Percentiles rank a stretch among this genome's conserved stretches.
These are phyloP conservation scores for Dicyrtomina minuta DNA, from an alignment of 2,888 invertebrate species.

Conservation along the genomic window DNA sequence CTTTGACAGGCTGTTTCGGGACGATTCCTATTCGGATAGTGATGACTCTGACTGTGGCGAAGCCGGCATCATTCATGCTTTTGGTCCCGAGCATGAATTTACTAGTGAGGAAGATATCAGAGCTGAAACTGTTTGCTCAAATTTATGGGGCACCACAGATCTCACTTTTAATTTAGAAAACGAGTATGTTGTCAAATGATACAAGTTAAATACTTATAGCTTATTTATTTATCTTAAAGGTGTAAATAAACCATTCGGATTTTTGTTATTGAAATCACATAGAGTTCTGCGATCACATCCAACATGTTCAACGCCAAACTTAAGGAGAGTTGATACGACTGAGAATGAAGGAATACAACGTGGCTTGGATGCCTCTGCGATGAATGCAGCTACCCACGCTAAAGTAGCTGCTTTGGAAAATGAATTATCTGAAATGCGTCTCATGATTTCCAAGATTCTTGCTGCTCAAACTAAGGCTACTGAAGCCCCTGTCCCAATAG, in stretches of 20 bases:
- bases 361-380: too few species aligned
- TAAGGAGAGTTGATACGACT: too few species aligned
- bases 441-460: constrained; percentile 24
- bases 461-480: constrained; percentile 19
- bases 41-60: too few species aligned
- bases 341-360: too few species aligned
- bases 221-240: too few species aligned
- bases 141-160: constrained; percentile 29
- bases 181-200: too few species aligned
- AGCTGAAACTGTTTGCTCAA: constrained; percentile 6
- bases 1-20: not conserved
- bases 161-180: constrained; percentile 25
- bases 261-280: not conserved
- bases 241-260: not conserved
- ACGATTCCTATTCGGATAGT: constrained; percentile 4
- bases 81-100: constrained; percentile 19
- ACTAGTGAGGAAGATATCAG: too few species aligned
- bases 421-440: constrained; percentile 33
- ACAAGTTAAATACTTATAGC: too few species aligned
- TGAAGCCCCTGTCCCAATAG: not conserved
- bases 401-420: constrained; percentile 36
- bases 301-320: constrained; percentile 29
- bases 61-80: constrained; percentile 26
- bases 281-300: not conserved
- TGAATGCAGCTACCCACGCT: constrained; percentile 21